Conservation (phyloP, 2,888 invertebrate genomes). For the Lithodes maja region DNA sequence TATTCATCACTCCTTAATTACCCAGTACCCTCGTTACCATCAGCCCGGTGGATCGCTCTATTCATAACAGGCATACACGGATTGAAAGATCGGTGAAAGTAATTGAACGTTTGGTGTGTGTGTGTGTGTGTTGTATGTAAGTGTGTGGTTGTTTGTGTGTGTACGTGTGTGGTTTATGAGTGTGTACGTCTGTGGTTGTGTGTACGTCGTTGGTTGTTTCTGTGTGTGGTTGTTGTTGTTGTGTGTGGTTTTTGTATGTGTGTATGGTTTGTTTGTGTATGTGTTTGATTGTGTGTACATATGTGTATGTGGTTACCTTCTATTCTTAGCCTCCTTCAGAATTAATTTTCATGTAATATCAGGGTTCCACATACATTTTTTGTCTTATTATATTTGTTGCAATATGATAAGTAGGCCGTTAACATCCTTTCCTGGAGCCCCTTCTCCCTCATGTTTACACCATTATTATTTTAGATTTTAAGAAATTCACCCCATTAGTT, state of each 20-base stretch:
- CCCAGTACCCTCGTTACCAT: background rate
- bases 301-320: background rate
- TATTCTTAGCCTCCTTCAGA: background rate
- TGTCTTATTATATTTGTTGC: no score
- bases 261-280: constrained; percentile 8
- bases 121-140: background rate
- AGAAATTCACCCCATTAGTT: no score
- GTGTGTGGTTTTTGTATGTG: constrained; percentile 21
- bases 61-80: background rate
- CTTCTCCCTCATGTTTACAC: no score
- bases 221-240: background rate
- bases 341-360: no score
- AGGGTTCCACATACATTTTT: no score
- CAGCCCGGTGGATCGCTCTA: background rate
- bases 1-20: constrained; percentile 2
- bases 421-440: no score
- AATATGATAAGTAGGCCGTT: no score
- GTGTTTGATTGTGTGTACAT: background rate
- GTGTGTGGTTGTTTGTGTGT: background rate
- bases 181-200: constrained; percentile 13
- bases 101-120: background rate
- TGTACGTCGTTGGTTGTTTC: constrained; percentile 22
- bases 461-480: no score
- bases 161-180: background rate
- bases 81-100: constrained; percentile 16